Conservation (phyloP, 2,888 invertebrate genomes). For the Mythimna impura region DNA sequence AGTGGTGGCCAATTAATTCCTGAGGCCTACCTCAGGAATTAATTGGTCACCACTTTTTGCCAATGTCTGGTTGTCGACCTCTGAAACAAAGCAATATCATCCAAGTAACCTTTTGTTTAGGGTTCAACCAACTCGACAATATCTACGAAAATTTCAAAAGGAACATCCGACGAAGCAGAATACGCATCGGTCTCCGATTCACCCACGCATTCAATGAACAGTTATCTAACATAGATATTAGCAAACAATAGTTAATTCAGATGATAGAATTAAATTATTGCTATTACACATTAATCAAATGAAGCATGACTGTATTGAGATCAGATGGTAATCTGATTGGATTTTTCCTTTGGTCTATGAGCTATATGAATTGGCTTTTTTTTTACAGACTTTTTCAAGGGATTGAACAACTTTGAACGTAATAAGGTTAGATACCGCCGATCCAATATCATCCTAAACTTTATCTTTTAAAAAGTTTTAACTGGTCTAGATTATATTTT, state of each 20-base stretch:
- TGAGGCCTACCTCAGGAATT: conserved; percentile 46
- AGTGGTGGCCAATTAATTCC: too few relatives aligned
- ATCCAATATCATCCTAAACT: not conserved
- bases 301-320: conserved; percentile 62
- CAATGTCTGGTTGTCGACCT: conserved; percentile 60
- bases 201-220: conserved; percentile 67
- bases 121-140: conserved; percentile 65
- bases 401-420: conserved; percentile 1
- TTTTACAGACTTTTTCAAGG: conserved; percentile 18
- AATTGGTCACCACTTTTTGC: conserved; percentile 54
- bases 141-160: conserved; percentile 38
- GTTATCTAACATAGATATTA: conserved; percentile 61
- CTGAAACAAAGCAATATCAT: conserved; percentile 62
- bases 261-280: conserved; percentile 71
- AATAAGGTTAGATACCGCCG: not conserved
- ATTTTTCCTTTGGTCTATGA: conserved; percentile 10
- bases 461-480: conserved; percentile 2
- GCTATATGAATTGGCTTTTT: not conserved
- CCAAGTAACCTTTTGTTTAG: conserved; percentile 45
- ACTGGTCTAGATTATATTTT: not conserved
- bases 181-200: conserved; percentile 46
- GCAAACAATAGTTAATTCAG: conserved; percentile 72
- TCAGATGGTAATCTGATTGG: conserved; percentile 23
- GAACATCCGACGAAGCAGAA: conserved; percentile 30
- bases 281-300: conserved; percentile 66